phyloP scores from a whole-genome alignment of 1,140 invertebrate genomes.

The Nomia melanderi region DNA sequence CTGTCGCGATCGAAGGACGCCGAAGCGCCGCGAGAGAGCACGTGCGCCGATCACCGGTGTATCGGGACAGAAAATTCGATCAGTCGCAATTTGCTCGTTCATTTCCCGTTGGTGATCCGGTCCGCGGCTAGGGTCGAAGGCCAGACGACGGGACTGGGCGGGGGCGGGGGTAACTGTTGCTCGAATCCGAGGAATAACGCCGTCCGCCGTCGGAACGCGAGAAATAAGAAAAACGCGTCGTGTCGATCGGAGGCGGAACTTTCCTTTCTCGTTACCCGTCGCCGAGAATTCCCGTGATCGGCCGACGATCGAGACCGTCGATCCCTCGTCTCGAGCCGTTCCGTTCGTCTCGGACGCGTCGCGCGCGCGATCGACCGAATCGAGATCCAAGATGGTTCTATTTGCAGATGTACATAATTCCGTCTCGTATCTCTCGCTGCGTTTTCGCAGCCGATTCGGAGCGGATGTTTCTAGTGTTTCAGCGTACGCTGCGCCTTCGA shows the following conservation, averaged over 20 bases:
- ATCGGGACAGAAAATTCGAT: conserved; percentile 22
- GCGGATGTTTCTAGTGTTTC: too few species aligned
- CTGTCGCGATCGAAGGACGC: background rate
- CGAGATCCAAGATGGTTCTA: background rate
- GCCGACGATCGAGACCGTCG: background rate
- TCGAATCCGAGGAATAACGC: background rate
- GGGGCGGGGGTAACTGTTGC: background rate
- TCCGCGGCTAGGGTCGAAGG: background rate
- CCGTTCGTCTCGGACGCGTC: background rate
- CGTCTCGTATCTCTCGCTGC: background rate
- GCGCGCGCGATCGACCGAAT: background rate
- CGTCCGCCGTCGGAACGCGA: background rate
- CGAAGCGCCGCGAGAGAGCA: background rate
- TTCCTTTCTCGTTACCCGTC: background rate
- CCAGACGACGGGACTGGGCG: too few species aligned
- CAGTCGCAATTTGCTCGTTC: conserved; percentile 30
- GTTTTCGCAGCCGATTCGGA: background rate
- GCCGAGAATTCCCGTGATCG: background rate
- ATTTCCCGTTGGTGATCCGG: conserved; percentile 1
- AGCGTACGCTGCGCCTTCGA: too few species aligned
- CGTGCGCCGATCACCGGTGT: background rate
- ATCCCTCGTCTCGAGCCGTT: background rate
- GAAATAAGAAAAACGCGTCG: background rate
- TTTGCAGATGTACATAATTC: background rate
- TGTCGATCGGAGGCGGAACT: background rate